These are phyloP conservation scores for Charanyca ferruginea DNA, from an alignment of 2,888 invertebrate species.

Conservation along the genomic window DNA sequence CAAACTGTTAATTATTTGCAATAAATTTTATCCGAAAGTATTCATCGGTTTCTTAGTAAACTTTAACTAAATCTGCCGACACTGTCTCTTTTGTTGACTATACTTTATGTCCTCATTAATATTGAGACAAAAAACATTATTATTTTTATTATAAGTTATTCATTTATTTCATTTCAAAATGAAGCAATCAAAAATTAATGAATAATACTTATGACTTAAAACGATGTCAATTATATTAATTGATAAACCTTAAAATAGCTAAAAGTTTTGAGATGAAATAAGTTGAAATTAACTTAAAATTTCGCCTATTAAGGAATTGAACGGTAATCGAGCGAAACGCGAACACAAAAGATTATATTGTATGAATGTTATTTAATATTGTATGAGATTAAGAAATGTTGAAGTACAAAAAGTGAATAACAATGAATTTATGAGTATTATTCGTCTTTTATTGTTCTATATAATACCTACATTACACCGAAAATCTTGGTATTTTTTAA, in stretches of 20 bases:
- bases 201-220: conserved; percentile 33
- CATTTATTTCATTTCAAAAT: conserved; percentile 26
- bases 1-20: too few species aligned
- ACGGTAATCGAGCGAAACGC: conserved; percentile 68
- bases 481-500: too few species aligned
- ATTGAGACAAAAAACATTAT: conserved; percentile 2
- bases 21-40: too few species aligned
- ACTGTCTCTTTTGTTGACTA: too few species aligned
- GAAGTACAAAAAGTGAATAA: conserved; percentile 89
- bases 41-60: too few species aligned
- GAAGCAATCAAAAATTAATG: conserved; percentile 10
- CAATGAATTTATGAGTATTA: conserved; percentile 81
- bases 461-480: background rate
- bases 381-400: conserved; percentile 87
- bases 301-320: conserved; percentile 1
- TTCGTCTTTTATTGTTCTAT: conserved; percentile 79
- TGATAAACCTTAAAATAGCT: conserved; percentile 43
- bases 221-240: conserved; percentile 64
- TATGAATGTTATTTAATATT: conserved; percentile 86
- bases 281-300: conserved; percentile 5
- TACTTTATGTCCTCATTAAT: background rate
- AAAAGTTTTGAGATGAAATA: conserved; percentile 21
- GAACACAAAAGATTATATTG: conserved; percentile 71
- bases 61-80: too few species aligned
- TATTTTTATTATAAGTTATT: background rate